These are phyloP conservation scores for Ophraella communa DNA, from an alignment of 2,888 invertebrate genomes.

Conservation along the genomic window DNA sequence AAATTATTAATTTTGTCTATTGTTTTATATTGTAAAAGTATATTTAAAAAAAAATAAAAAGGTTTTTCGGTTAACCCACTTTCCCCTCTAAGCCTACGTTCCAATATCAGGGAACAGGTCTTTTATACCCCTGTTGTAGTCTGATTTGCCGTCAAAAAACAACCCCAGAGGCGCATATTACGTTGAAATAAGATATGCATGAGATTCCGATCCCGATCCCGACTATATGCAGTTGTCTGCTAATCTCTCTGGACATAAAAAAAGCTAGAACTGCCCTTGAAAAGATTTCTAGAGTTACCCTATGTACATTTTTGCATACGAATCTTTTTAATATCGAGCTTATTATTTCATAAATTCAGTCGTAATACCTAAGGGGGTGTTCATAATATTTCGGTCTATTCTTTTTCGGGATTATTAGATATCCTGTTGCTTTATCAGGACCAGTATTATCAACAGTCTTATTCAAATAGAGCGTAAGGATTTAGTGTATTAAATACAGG, in stretches of 20 bases:
- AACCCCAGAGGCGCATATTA: constrained; percentile 33
- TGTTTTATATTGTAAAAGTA: too few relatives aligned
- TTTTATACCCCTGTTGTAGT: constrained; percentile 8
- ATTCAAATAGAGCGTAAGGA: constrained; percentile 16
- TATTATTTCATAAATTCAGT: constrained; percentile 39
- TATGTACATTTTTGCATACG: constrained; percentile 32
- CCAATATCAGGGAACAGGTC: constrained; percentile 5
- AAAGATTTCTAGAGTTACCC: constrained; percentile 16
- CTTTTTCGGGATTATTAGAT: constrained; percentile 12
- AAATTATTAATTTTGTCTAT: too few relatives aligned
- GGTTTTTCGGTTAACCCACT: not conserved
- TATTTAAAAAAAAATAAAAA: too few relatives aligned
- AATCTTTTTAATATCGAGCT: constrained; percentile 32
- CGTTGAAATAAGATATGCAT: constrained; percentile 42
- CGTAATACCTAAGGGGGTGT: constrained; percentile 31
- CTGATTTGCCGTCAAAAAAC: constrained; percentile 19
- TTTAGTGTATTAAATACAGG: constrained; percentile 6
- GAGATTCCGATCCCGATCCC: constrained; percentile 34
- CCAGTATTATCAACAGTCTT: constrained; percentile 16
- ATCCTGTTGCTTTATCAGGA: constrained; percentile 5
- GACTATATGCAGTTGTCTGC: constrained; percentile 30
- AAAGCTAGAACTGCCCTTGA: constrained; percentile 25
- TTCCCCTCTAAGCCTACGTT: not conserved
- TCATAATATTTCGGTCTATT: constrained; percentile 8
- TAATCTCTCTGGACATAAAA: constrained; percentile 31